These are phyloP conservation scores for Globodera ellingtonae DNA, from an alignment of 1,140 invertebrate species.

Conservation along the genomic window DNA sequence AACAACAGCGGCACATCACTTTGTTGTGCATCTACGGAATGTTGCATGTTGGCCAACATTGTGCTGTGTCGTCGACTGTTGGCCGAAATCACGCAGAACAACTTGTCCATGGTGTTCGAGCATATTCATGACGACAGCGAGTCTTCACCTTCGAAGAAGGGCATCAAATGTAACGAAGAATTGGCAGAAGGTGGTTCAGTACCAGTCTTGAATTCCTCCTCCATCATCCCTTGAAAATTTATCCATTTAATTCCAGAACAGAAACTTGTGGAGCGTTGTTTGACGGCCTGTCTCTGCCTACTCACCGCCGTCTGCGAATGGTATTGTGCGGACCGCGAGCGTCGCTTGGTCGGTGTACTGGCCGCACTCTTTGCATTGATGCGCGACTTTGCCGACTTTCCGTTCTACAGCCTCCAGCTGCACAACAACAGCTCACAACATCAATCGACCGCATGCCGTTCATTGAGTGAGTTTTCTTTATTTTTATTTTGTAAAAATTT, in stretches of 20 bases:
- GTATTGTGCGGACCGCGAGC: constrained; percentile 46
- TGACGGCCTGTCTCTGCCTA: constrained; percentile 51
- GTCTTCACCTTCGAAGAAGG: constrained; percentile 2
- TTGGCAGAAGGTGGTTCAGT: constrained; percentile 18
- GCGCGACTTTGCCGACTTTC: constrained; percentile 59
- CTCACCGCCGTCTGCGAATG: constrained; percentile 44
- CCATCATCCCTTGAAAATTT: no score
- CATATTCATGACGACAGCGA: constrained; percentile 5
- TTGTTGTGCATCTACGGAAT: constrained; percentile 5
- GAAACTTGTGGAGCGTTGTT: constrained; percentile 54
- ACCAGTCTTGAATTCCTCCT: no score
- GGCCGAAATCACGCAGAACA: constrained; percentile 48
- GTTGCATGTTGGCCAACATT: constrained; percentile 38
- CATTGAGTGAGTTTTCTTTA: background rate
- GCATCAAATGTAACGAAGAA: constrained; percentile 20
- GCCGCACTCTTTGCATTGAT: constrained; percentile 43
- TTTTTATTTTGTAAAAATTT: background rate
- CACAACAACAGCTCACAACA: background rate
- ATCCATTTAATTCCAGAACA: constrained; percentile 54
- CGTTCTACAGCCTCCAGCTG: constrained; percentile 51
- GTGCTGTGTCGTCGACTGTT: constrained; percentile 43
- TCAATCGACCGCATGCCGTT: constrained; percentile 11
- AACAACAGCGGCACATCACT: constrained; percentile 33
- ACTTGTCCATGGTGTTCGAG: constrained; percentile 14
- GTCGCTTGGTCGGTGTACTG: constrained; percentile 49